Evolutionary conservation across 2,888 invertebrate genomes (phyloP), one percentile per base, ranked within the genome.

Genomic region (Zhuqinia jingwanae): DNA sequence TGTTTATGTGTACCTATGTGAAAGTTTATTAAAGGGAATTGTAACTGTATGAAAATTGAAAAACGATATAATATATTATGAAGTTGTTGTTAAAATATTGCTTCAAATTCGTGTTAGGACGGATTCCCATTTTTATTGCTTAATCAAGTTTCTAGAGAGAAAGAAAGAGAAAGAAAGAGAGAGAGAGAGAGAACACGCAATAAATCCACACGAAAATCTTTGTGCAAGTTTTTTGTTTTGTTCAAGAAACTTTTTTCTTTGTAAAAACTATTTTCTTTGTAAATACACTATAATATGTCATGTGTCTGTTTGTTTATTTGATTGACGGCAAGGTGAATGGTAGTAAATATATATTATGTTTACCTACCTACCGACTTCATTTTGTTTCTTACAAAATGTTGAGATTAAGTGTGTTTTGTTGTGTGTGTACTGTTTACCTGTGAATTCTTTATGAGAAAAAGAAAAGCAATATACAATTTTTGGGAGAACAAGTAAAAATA

Each of bases 321-420:
- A 65, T 65, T 65, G 65, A 65, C 65, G 65, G 36, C 10, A 65
- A 65, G 65, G 65, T 65, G 36, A 65, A 65, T 65, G 63, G 30
- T n/a, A n/a, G n/a, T n/a, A n/a, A n/a, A 63, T n/a, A n/a, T n/a
- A n/a, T n/a, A n/a, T n/a, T n/a, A n/a, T n/a, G n/a, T n/a, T n/a
- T n/a, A n/a, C n/a, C n/a, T n/a, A 65, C 36, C 30, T 17, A 17
- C 36, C 58, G 25, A 58, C 17, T 53, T 47, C 47, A 56, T 56
- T 56, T 56, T 56, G 8, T 20, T 56, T 56, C 17, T 10, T 8
- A 56, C n/a, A 17, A 8, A 20, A 56, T 3, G 17, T 11, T 8
- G 20, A 17, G 56, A 20, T 56, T 10, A 56, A 56, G 17, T 8
- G 56, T 56, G 20, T n/a, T n/a, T n/a, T n/a, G n/a, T n/a, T n/a